Evolutionary conservation across 2,888 invertebrate genomes (phyloP), one percentile per base, ranked within the genome.

Genomic region (Bibio marci): DNA sequence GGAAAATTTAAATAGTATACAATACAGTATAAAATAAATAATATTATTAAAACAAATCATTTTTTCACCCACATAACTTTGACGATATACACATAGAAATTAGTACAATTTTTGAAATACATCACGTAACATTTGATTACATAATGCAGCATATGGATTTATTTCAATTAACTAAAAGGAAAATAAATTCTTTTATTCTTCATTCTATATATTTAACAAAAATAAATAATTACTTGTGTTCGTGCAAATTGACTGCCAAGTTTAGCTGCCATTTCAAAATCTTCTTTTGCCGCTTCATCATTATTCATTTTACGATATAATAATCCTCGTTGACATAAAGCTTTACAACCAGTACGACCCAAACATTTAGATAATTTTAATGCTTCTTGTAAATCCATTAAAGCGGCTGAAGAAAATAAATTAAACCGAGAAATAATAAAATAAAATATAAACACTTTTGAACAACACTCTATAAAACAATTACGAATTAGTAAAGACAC

Each of bases 71-170:
- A 22, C 8, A 22, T 22, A 22, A 22, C 4, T 6, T 6, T 6
- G 8, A 22, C 4, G 4, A 22, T 22, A 8, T 22, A 22, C 8
- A 22, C 30, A 30, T 4, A 30, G 10, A n/a, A 30, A 59, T 61
- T 39, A 66, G 58, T 39, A 65, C 50, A 54, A 56, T 46, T 63
- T 61, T 33, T 69, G 64, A 64, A 85, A 76, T 32, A 86, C 81
- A 62, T 87, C 77, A 38, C 71, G 68, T 41, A 92, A 64, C 90
- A 94, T 92, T 62, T 88, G 81, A 62, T 94, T 95, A 62, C 94
- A 95, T 38, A 94, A 70, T 0, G 91, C 92, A 4, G 94, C 92
- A 56, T 91, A 94, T 0, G 94, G 92, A 63, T 95, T 94, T 55
- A 91, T 58, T 53, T 85, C 78, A 4, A 88, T 77, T 38, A 90